phyloP scores from a whole-genome alignment of 2,113 vertebrate genomes.

The Mustela nigripes region DNA sequence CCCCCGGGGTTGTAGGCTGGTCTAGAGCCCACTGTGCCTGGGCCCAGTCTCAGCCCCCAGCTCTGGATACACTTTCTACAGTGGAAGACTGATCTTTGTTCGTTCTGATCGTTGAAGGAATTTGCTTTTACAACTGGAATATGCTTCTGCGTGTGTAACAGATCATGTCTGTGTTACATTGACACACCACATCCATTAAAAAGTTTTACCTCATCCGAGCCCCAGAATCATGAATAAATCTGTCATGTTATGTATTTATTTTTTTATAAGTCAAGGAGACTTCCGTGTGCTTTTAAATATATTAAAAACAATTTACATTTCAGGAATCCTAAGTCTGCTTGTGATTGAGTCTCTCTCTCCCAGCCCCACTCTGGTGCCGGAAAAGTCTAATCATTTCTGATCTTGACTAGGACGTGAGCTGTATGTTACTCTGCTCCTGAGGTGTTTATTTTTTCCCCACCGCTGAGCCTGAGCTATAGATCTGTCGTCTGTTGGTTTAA shows the following conservation, averaged over 20 bases:
- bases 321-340: slow-evolving; percentile 30
- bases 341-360: slow-evolving; percentile 45
- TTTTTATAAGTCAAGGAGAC: slow-evolving; percentile 75
- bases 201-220: slow-evolving; percentile 64
- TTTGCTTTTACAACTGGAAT: slow-evolving; percentile 71
- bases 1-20: neutral
- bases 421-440: neutral
- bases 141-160: slow-evolving; percentile 36
- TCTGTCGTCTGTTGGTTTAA: neutral
- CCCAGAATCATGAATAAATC: slow-evolving; percentile 71
- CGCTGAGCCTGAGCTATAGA: neutral
- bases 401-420: neutral
- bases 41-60: neutral
- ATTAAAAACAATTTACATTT: slow-evolving; percentile 76
- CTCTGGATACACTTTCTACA: neutral
- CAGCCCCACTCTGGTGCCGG: neutral
- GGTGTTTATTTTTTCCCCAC: neutral
- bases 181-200: slow-evolving; percentile 50
- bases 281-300: slow-evolving; percentile 74
- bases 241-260: slow-evolving; percentile 77
- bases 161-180: slow-evolving; percentile 25
- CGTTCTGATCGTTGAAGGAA: slow-evolving; percentile 30
- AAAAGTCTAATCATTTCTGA: neutral
- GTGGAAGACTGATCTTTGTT: neutral
- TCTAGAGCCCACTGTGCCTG: neutral